Evolutionary conservation across 2,888 invertebrate genomes (phyloP), one percentile per base, ranked within the genome.

Genomic region (Argyresthia albistria): DNA sequence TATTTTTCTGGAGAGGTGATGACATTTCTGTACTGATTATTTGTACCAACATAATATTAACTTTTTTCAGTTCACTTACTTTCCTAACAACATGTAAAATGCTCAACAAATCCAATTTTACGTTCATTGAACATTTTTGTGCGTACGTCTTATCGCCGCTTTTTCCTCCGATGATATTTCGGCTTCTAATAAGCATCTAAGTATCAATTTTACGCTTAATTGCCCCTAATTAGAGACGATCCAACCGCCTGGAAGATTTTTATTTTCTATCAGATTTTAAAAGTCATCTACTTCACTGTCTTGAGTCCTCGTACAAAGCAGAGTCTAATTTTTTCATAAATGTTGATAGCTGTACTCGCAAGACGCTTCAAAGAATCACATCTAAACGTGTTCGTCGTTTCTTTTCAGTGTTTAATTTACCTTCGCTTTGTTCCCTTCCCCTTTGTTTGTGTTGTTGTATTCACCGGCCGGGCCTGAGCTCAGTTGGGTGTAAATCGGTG

Each of bases 341-440:
- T 25, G 50, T 35, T 39, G 25, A 25, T 25, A 6, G 25, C 25
- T 25, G 25, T 25, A 2, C 35, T 35, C 43, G 25, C 42, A 43
- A 50, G 51, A 45, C 15, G 25, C 12, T 16, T 61, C 60, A 64
- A 69, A 67, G 60, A 72, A 70, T 73, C 66, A 63, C 64, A 60
- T 64, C 64, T 56, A 67, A 73, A 67, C 64, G 67, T 69, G 69
- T 60, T 63, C 61, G 59, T 62, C 70, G 68, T 76, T 73, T 71
- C 67, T 70, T 73, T 70, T 71, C 66, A 64, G 64, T 67, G 64
- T 73, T 75, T 72, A 78, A 78, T 74, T 73, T 73, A 70, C 69
- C 65, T 74, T 62, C 62, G 63, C 65, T 69, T 72, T 72, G 69
- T 73, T 65, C 60, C 54, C 55, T 43, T 60, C 59, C 59, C 61